Percentiles rank a stretch among this genome's conserved stretches.
Conservation (phyloP, 2,797 vertebrate species). For the Agapornis canus region DNA sequence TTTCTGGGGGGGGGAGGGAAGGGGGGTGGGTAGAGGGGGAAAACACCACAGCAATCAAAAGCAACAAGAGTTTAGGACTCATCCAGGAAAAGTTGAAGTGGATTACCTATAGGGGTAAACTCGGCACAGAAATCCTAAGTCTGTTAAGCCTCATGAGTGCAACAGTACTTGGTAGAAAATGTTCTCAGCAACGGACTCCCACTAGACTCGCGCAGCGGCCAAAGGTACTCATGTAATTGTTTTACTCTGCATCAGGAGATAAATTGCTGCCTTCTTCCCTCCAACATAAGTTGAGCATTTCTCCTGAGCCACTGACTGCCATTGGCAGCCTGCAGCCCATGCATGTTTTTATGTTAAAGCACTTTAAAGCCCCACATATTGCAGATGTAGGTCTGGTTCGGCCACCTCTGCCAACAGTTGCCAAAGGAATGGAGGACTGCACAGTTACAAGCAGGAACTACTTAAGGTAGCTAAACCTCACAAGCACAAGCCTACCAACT, state of each 20-base stretch:
- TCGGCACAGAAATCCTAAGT: neutral
- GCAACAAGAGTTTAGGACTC: neutral
- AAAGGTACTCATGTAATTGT: fast-evolving
- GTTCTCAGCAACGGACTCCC: neutral
- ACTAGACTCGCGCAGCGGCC: neutral
- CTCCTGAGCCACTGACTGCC: neutral
- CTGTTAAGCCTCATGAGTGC: neutral
- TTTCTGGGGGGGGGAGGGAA: fast-evolving
- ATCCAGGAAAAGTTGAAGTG: neutral
- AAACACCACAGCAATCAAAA: neutral
- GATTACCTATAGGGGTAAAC: neutral
- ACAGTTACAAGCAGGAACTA: neutral
- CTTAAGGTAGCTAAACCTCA: neutral
- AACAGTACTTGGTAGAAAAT: neutral
- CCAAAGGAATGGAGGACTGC: neutral
- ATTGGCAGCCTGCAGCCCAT: neutral
- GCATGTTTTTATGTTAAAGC: neutral
- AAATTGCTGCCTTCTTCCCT: neutral
- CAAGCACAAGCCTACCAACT: neutral
- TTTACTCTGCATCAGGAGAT: neutral
- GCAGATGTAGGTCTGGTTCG: neutral
- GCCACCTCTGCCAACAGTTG: neutral
- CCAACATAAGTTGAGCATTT: neutral
- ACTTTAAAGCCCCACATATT: neutral
- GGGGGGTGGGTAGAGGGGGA: no score